Base-by-base conservation (phyloP, 1,140 invertebrate species). In the Drosophila gunungcola region DNA sequence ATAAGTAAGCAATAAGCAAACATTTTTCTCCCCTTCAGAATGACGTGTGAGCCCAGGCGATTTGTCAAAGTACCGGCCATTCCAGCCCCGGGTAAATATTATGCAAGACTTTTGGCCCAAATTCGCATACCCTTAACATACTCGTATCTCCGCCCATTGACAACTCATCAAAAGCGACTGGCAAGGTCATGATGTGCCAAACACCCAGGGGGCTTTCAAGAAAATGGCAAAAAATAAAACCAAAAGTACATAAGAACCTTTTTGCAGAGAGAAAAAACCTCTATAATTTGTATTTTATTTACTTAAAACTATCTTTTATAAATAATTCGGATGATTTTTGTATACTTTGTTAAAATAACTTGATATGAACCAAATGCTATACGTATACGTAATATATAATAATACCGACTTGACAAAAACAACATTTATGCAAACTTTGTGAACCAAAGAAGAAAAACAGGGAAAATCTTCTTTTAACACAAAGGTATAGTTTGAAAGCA, bases 131-230 rank as follows among this genome's bases (percentile, higher is more conserved):
- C 25, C 51, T 16, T 27, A 48, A 48, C 38, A 43, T n/a, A 61
- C 51, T 7, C 10, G 16, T 32, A 53, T 62, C 62, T n/a, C 52
- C 39, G 43, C 60, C 60, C 83, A 81, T 86, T 88, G 83, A 86
- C 83, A 86, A 83, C 56, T 88, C 83, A 83, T 86, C 82, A 86
- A 69, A 82, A 68, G 62, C 58, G 73, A 62, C 58, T 54, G 70
- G 72, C 83, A 86, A 86, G 83, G 83, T 86, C 83, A 83, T 88
- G 70, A 88, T 88, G 75, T 83, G 84, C 75, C 83, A 67, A 83
- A 88, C 76, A 78, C 78, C 83, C 83, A 60, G 49, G 42, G 78
- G 84, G 74, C 83, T 81, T 54, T 82, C 55, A 62, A 82, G 78
- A 55, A 77, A 82, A 88, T 60, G 55, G 58, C 25, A 55, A 70